phyloP scores from a whole-genome alignment of 1,140 invertebrate species.

The Scaptomyza montana region DNA sequence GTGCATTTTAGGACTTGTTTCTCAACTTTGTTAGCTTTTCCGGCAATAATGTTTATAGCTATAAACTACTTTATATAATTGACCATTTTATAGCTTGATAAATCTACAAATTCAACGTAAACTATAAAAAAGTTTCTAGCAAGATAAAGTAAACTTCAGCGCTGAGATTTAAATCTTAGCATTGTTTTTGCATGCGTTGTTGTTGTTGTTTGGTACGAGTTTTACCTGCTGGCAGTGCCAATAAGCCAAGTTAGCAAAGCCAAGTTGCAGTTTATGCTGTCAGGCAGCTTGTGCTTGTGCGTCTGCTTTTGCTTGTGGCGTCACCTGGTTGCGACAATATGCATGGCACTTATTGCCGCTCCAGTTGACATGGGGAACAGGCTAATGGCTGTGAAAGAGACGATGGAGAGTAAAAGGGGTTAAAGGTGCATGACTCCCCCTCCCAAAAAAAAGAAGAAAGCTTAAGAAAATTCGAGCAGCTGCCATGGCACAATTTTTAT shows the following conservation, averaged over 20 bases:
- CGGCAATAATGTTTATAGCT: neutral
- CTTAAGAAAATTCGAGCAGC: constrained; percentile 28
- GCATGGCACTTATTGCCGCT: constrained; percentile 79
- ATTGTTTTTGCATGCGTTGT: neutral
- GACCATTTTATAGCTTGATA: constrained; percentile 19
- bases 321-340: constrained; percentile 70
- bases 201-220: neutral
- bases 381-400: constrained; percentile 46
- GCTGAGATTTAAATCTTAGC: constrained; percentile 13
- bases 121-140: constrained; percentile 5
- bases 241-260: constrained; percentile 35
- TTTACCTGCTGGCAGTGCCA: constrained; percentile 17
- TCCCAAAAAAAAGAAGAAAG: constrained; percentile 13
- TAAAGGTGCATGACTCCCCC: constrained; percentile 8
- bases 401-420: too few species aligned
- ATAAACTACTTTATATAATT: constrained; percentile 7
- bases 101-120: constrained; percentile 11
- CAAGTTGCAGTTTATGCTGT: constrained; percentile 34
- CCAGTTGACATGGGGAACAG: constrained; percentile 71
- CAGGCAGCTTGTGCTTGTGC: constrained; percentile 3
- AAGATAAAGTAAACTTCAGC: constrained; percentile 22
- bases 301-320: constrained; percentile 9
- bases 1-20: neutral
- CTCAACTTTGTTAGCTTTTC: neutral
- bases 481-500: constrained; percentile 56